phyloP scores from a whole-genome alignment of 2,888 invertebrate species.

The Coremacera marginata region DNA sequence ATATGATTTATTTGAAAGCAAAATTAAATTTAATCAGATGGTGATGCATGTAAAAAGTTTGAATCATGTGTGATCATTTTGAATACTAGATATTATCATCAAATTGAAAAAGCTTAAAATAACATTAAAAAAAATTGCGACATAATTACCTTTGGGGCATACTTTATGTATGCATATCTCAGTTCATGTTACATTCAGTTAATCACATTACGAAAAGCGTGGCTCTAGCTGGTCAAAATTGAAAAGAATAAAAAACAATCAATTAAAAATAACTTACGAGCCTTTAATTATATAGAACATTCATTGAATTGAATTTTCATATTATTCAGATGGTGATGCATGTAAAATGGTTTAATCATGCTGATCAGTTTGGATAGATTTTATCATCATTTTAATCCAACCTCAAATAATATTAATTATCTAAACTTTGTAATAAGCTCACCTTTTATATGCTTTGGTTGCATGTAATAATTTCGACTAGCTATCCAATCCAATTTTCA shows the following conservation, averaged over 20 bases:
- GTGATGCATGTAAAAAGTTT: conserved; percentile 27
- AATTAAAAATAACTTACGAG: too few relatives aligned
- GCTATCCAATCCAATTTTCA: too few relatives aligned
- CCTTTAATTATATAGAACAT: not conserved
- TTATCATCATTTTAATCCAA: too few relatives aligned
- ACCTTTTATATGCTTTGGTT: too few relatives aligned
- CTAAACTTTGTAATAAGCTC: too few relatives aligned
- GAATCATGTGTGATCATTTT: conserved; percentile 1
- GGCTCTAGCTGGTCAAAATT: not conserved
- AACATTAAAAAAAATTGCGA: not conserved
- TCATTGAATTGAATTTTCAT: not conserved
- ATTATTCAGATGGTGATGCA: conserved; percentile 26
- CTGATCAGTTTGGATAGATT: not conserved
- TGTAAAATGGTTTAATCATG: conserved; percentile 20
- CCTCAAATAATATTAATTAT: too few relatives aligned
- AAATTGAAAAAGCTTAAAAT: not conserved
- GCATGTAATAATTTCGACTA: too few relatives aligned
- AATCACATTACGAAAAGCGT: not conserved
- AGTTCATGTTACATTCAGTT: too few relatives aligned
- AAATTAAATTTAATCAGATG: conserved; percentile 23
- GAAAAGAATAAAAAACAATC: not conserved
- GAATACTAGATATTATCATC: conserved; percentile 1
- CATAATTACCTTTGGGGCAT: not conserved
- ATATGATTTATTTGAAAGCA: not conserved
- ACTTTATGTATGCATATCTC: not conserved